Evolutionary conservation across 2,113 vertebrate species (phyloP).

Genomic region (Onychostruthus taczanowskii): DNA sequence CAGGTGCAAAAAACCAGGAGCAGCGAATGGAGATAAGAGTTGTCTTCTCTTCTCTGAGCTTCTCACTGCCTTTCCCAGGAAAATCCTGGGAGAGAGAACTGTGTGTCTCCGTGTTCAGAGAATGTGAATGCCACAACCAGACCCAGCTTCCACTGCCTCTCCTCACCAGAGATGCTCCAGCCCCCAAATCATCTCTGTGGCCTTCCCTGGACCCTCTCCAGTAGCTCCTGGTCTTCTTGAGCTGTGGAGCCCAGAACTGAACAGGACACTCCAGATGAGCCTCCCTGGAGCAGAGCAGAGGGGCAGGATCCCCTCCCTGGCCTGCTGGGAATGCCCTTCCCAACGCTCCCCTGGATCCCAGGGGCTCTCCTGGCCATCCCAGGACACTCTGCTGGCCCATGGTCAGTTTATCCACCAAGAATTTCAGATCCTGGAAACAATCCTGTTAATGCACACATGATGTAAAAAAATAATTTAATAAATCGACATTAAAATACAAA

Average conservation of each 20-base stretch:
- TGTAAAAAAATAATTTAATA: too few relatives aligned
- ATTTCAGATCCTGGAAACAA: background rate
- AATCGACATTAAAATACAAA: too few relatives aligned
- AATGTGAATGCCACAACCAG: too few relatives aligned
- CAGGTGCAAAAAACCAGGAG: too few relatives aligned
- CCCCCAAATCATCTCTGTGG: background rate
- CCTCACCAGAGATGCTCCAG: too few relatives aligned
- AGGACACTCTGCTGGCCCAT: background rate
- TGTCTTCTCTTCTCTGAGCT: too few relatives aligned
- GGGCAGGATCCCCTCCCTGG: background rate
- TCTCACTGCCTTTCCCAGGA: too few relatives aligned
- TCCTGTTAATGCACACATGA: background rate
- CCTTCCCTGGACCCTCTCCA: background rate
- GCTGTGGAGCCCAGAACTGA: background rate
- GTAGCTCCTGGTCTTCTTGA: background rate
- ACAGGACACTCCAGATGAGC: background rate
- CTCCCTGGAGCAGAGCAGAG: background rate
- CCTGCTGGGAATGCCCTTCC: background rate
- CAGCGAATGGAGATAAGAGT: too few relatives aligned
- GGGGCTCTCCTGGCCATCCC: background rate
- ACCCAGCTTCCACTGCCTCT: too few relatives aligned
- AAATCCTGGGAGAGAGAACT: too few relatives aligned
- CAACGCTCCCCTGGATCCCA: background rate
- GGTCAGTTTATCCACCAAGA: background rate
- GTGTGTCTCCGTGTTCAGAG: too few relatives aligned